A percentile compares a stretch with the other conserved stretches of the same genome.
Evolutionary conservation across 1,140 invertebrate genomes (phyloP).

Genomic region (Lamellibrachia luymesi): DNA sequence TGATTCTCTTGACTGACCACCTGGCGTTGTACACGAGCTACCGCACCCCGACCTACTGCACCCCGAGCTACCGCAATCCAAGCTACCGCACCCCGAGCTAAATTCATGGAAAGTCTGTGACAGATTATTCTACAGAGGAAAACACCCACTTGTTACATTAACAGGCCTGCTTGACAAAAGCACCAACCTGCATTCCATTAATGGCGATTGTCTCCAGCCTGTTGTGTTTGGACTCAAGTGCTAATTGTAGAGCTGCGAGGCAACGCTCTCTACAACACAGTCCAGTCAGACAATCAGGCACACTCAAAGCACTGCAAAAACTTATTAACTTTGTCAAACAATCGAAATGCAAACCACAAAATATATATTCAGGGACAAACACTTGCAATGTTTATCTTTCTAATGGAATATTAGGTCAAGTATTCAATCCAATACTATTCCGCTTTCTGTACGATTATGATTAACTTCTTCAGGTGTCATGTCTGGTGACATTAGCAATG

Average conservation of each 20-base stretch:
- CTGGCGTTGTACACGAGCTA: no score
- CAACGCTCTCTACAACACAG: conserved; percentile 65
- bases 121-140: no score
- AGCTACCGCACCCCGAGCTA: no score
- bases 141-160: neutral
- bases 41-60: no score
- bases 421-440: neutral
- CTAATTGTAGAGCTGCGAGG: conserved; percentile 76
- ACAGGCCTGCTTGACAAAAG: conserved; percentile 8
- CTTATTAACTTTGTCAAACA: neutral
- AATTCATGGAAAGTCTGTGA: no score
- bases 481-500: neutral
- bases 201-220: conserved; percentile 79
- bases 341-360: neutral
- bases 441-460: neutral
- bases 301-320: neutral
- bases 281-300: neutral
- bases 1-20: no score
- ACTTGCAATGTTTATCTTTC: neutral
- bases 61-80: no score
- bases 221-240: conserved; percentile 81
- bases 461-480: neutral
- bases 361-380: neutral
- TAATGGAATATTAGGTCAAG: neutral
- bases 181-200: conserved; percentile 79